Evolutionary conservation across 2,888 invertebrate species (phyloP), one percentile per base, ranked within the genome.

Genomic region (Parnassius glacialis): DNA sequence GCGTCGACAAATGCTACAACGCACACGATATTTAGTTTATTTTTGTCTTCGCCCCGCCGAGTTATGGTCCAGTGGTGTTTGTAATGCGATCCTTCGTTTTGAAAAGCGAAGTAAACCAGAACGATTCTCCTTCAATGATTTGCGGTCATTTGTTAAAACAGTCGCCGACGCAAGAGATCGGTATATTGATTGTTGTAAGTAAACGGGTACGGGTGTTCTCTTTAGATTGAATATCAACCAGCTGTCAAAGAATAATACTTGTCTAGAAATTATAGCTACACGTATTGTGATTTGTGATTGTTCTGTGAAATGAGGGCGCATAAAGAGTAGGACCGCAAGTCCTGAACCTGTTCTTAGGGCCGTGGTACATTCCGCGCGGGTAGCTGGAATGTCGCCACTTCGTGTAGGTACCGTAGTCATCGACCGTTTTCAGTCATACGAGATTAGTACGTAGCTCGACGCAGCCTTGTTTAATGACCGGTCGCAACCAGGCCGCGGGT

Each of bases 11-110:
- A 87, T 86, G 85, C 79, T 84, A 83, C 84, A 85, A 88, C 89
- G 89, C 87, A 87, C 85, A 85, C 84, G 87, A 87, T 90, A 89
- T 89, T 88, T 90, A 87, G 90, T 90, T 91, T 90, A 90, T 90
- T 90, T 91, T 90, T 84, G 90, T 91, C 90, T 89, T 85, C 87
- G 88, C 87, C 81, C 82, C 87, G 87, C 79, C 84, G 88, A 88
- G 90, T 90, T 90, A 90, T 90, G 89, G 89, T 90, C 90, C 89
- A 90, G 88, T 85, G 87, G 74, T 84, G 84, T 85, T 87, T 85
- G 91, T 91, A 91, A 91, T 78, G 88, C 81, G 90, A 90, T 91
- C 90, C 86, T 83, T 75, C 79, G 81, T 83, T 85, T 85, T 83
- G 80, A 83, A 86, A 87, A 88, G 83, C 79, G 79, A 84, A 86